These are phyloP conservation scores for Desmophyllum pertusum DNA, from an alignment of 92 coral and sea anemone genomes.

Conservation along the genomic window DNA sequence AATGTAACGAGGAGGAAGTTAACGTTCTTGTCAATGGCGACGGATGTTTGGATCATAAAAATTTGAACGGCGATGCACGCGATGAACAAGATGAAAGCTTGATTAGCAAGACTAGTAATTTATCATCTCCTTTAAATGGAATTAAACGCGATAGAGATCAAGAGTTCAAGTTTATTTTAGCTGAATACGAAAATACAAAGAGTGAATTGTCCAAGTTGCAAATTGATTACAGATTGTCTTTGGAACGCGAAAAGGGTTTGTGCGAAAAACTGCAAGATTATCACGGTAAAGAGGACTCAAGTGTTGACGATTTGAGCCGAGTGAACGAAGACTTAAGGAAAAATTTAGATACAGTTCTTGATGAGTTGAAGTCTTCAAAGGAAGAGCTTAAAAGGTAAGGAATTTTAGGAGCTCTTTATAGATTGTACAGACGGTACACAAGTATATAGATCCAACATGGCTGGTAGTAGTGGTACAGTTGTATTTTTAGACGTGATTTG, in stretches of 20 bases:
- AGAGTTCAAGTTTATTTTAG: slow-evolving; percentile 63
- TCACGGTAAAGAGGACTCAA: slow-evolving; percentile 71
- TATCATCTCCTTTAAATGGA: slow-evolving; percentile 59
- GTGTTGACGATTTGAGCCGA: slow-evolving; percentile 72
- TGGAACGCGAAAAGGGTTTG: slow-evolving; percentile 79
- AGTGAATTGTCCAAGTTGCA: slow-evolving; percentile 76
- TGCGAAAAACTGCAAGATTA: slow-evolving; percentile 72
- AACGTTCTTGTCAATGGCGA: slow-evolving; percentile 28
- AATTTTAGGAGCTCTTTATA: background rate
- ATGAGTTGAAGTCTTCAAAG: slow-evolving; percentile 69
- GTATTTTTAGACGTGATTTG: background rate
- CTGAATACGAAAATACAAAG: slow-evolving; percentile 73
- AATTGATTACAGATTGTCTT: slow-evolving; percentile 69
- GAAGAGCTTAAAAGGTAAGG: slow-evolving; percentile 88
- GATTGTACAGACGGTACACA: background rate
- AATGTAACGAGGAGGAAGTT: slow-evolving; percentile 15
- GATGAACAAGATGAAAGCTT: slow-evolving; percentile 8
- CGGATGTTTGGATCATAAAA: background rate
- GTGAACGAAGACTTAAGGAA: slow-evolving; percentile 86
- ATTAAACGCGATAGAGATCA: slow-evolving; percentile 63
- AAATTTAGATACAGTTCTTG: slow-evolving; percentile 70
- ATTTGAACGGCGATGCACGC: slow-evolving; percentile 31
- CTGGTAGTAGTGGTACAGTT: background rate
- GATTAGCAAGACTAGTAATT: background rate
- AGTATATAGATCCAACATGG: background rate